Conservation (phyloP, 1,140 invertebrate genomes). For the Meloidogyne chitwoodi region DNA sequence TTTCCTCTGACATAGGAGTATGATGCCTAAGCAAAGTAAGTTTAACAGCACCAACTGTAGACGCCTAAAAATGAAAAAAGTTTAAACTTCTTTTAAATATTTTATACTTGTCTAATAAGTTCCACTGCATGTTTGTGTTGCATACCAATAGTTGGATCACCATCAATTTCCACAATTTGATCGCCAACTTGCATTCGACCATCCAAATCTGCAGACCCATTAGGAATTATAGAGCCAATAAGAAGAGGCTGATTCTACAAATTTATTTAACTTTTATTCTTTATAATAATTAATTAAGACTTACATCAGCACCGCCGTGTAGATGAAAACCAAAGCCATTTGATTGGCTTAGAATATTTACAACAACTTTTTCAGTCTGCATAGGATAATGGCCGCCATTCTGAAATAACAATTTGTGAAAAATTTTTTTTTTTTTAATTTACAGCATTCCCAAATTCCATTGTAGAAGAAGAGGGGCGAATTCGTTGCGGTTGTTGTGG, state of each 20-base stretch:
- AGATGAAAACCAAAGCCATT: slow-evolving; percentile 93
- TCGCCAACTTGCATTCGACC: slow-evolving; percentile 79
- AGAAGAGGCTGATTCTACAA: slow-evolving; percentile 68
- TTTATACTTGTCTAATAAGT: slow-evolving; percentile 71
- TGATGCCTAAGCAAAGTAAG: slow-evolving; percentile 37
- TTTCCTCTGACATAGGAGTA: not conserved
- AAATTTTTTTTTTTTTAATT: not conserved
- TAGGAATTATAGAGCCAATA: slow-evolving; percentile 87
- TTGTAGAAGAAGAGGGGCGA: slow-evolving; percentile 11
- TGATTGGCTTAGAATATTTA: slow-evolving; percentile 75
- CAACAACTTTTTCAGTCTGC: not conserved
- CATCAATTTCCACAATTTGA: slow-evolving; percentile 81
- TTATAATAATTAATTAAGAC: not conserved
- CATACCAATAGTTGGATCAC: slow-evolving; percentile 75
- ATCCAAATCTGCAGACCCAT: slow-evolving; percentile 82
- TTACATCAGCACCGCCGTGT: slow-evolving; percentile 74
- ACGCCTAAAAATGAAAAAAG: slow-evolving; percentile 44
- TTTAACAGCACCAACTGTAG: slow-evolving; percentile 58
- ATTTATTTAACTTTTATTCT: slow-evolving; percentile 14
- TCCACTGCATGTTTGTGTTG: slow-evolving; percentile 84
- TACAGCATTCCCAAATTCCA: slow-evolving; percentile 1
- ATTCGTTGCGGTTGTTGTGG: slow-evolving; percentile 2
- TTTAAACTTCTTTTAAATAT: slow-evolving; percentile 66
- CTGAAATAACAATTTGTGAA: not conserved
- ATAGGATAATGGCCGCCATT: not conserved